phyloP scores from a whole-genome alignment of 2,113 vertebrate species.

The Dissostichus mawsoni region DNA sequence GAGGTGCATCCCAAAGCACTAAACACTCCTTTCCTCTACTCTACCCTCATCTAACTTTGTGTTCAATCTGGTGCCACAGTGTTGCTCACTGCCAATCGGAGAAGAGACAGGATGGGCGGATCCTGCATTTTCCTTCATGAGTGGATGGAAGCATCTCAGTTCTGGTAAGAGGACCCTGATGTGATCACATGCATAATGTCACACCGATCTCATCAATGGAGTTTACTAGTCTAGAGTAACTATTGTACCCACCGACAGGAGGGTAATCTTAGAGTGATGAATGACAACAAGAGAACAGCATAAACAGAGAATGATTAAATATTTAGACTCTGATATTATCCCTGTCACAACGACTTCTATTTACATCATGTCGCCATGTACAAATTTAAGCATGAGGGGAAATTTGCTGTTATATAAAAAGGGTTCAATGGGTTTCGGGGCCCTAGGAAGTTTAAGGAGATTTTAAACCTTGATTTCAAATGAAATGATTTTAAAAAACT shows the following conservation, averaged over 20 bases:
- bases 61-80: neutral
- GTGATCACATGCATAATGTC: neutral
- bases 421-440: neutral
- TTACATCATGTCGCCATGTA: conserved; percentile 11
- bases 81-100: neutral
- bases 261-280: neutral
- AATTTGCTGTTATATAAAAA: conserved; percentile 17
- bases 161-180: neutral
- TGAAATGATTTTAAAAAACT: conserved; percentile 28
- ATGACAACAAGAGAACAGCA: neutral
- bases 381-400: neutral
- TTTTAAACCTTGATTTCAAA: conserved; percentile 25
- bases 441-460: conserved; percentile 6
- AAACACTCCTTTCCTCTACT: neutral
- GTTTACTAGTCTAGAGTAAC: neutral
- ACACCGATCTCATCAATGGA: neutral
- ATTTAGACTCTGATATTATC: conserved; percentile 4
- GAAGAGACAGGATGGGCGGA: neutral
- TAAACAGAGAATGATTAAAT: neutral
- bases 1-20: conserved; percentile 18
- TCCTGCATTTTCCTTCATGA: neutral
- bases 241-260: neutral
- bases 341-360: conserved; percentile 1
- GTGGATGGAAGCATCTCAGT: neutral
- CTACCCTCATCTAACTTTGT: neutral